Evolutionary conservation across 2,113 vertebrate genomes (phyloP).

Genomic region (Anhinga rufa): DNA sequence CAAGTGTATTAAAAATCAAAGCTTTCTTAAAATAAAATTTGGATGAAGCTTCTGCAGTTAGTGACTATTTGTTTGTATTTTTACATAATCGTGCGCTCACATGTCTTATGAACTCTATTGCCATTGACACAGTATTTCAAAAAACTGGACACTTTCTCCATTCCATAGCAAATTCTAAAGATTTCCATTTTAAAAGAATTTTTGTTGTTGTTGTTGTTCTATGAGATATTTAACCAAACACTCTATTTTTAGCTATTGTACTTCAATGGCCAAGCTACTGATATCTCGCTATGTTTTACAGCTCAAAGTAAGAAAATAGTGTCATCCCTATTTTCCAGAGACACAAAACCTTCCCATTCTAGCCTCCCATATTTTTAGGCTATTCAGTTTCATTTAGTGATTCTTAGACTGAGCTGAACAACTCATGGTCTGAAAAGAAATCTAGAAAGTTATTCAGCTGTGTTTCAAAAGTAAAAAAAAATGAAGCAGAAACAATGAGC

Average conservation of each 20-base stretch:
- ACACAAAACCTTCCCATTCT: neutral
- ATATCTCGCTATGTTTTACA: neutral
- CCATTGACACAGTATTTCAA: neutral
- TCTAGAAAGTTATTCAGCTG: neutral
- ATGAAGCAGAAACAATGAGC: slow-evolving; percentile 8
- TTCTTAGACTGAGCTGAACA: neutral
- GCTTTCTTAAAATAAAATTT: neutral
- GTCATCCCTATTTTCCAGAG: neutral
- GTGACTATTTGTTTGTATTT: neutral
- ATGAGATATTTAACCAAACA: neutral
- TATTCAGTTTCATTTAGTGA: neutral
- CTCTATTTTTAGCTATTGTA: neutral
- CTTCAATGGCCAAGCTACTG: neutral
- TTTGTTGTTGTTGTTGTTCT: neutral
- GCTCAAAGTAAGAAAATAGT: neutral
- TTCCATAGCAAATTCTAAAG: neutral
- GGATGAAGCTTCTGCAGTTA: neutral
- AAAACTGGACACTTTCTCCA: neutral
- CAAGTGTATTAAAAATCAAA: neutral
- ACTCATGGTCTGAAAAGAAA: neutral
- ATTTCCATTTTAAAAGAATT: neutral
- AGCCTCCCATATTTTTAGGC: neutral
- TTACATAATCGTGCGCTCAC: neutral
- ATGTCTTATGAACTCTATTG: neutral
- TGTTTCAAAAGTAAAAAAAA: slow-evolving; percentile 26